A percentile compares a stretch with the other conserved stretches of the same genome.
phyloP scores from a whole-genome alignment of 2,113 vertebrate species.

The Vidua macroura region DNA sequence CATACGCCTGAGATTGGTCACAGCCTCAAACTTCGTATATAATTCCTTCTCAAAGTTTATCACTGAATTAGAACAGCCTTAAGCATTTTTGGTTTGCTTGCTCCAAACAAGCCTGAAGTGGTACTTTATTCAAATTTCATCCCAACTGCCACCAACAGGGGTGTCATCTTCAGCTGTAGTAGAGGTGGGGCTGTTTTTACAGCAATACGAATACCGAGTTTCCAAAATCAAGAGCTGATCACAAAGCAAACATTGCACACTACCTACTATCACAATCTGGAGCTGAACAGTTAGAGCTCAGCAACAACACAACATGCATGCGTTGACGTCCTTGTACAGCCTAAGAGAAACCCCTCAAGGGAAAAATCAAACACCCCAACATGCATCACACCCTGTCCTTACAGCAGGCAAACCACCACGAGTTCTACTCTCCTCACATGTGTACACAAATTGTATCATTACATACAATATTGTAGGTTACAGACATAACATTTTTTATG shows the following conservation, averaged over 20 bases:
- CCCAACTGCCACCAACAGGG: not conserved
- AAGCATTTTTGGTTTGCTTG: not conserved
- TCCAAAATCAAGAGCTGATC: not conserved
- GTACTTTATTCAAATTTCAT: not conserved
- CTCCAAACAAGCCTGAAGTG: not conserved
- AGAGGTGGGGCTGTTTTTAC: not conserved
- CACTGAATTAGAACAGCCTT: not conserved
- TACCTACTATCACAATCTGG: too few relatives aligned
- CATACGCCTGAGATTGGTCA: not conserved
- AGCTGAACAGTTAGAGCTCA: not conserved
- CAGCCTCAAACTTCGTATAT: not conserved
- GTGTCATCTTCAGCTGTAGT: not conserved
- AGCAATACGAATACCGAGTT: not conserved
- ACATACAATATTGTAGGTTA: not conserved
- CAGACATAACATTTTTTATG: not conserved
- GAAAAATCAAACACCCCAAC: not conserved
- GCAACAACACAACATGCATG: not conserved
- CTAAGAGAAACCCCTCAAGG: not conserved
- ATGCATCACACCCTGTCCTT: accelerated
- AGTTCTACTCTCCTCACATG: not conserved
- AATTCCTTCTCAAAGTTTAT: not conserved
- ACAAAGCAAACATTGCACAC: not conserved
- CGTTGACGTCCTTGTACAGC: not conserved
- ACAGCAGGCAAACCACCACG: not conserved
- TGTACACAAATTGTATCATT: not conserved